phyloP scores from a whole-genome alignment of 2,888 invertebrate genomes.

The Choreutis nemorana region DNA sequence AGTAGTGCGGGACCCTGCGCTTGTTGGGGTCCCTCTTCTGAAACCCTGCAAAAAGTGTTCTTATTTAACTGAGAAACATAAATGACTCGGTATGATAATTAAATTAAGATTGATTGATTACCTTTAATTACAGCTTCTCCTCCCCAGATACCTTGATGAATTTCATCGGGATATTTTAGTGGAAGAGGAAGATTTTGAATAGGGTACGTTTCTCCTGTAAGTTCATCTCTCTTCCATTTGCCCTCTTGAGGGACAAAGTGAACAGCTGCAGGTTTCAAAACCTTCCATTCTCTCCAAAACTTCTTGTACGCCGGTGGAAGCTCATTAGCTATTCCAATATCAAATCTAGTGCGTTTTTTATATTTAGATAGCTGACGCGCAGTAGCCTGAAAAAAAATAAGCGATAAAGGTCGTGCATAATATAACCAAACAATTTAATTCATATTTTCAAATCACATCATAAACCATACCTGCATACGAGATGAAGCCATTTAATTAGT shows the following conservation, averaged over 20 bases:
- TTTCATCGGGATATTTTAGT: slow-evolving; percentile 79
- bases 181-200: slow-evolving; percentile 82
- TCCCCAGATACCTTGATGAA: slow-evolving; percentile 91
- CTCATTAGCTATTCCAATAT: slow-evolving; percentile 71
- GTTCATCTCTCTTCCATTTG: slow-evolving; percentile 75
- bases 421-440: not conserved
- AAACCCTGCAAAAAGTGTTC: slow-evolving; percentile 61
- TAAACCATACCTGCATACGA: slow-evolving; percentile 13
- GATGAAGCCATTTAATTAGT: slow-evolving; percentile 47
- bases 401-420: too few relatives aligned
- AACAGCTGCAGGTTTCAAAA: slow-evolving; percentile 68
- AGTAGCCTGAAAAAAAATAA: slow-evolving; percentile 40
- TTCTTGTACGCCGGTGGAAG: slow-evolving; percentile 85
- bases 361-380: slow-evolving; percentile 55
- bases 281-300: slow-evolving; percentile 87
- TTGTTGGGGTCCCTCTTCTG: slow-evolving; percentile 67
- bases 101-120: slow-evolving; percentile 12
- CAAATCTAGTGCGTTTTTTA: slow-evolving; percentile 63
- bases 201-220: slow-evolving; percentile 75
- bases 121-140: slow-evolving; percentile 93
- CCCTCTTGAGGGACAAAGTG: slow-evolving; percentile 78
- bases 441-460: not conserved
- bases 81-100: slow-evolving; percentile 9
- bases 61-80: not conserved
- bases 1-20: slow-evolving; percentile 82